These are phyloP conservation scores for Lottia gigantea DNA, from an alignment of 2,888 invertebrate species.

Conservation along the genomic window DNA sequence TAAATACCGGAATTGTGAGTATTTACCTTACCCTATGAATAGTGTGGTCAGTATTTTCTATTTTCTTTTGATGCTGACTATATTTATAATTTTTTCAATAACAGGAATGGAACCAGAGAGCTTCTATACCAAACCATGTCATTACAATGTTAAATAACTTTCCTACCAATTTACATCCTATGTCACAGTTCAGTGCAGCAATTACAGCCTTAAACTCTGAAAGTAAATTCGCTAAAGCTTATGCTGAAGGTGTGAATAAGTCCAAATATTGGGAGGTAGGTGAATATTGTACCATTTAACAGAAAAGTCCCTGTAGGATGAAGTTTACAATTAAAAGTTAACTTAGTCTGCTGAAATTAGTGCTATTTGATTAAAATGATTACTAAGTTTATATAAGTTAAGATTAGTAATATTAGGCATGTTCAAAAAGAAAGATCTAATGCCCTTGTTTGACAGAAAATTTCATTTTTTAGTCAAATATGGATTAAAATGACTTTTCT, in stretches of 20 bases:
- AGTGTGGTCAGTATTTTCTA: too few relatives aligned
- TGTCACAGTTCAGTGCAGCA: conserved; percentile 93
- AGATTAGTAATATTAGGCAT: too few relatives aligned
- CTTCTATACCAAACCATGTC: conserved; percentile 92
- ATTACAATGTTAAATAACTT: conserved; percentile 92
- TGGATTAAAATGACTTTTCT: too few relatives aligned
- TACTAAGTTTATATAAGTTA: neutral
- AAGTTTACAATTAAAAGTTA: neutral
- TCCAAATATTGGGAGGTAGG: conserved; percentile 87
- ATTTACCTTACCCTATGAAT: too few relatives aligned
- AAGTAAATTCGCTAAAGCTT: conserved; percentile 91
- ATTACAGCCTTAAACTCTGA: conserved; percentile 92
- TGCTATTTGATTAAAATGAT: neutral
- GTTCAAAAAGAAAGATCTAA: too few relatives aligned
- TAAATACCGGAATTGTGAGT: too few relatives aligned
- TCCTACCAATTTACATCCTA: conserved; percentile 89
- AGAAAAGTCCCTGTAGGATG: neutral
- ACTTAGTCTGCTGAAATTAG: too few relatives aligned
- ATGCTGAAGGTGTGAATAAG: conserved; percentile 87
- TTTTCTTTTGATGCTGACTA: too few relatives aligned
- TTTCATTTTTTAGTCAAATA: too few relatives aligned
- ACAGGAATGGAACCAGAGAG: conserved; percentile 86
- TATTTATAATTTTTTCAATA: conserved; percentile 65
- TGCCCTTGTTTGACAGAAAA: too few relatives aligned
- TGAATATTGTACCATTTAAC: neutral